Base-by-base conservation (phyloP, 2,797 vertebrate species). In the Semaprochilodus insignis region DNA sequence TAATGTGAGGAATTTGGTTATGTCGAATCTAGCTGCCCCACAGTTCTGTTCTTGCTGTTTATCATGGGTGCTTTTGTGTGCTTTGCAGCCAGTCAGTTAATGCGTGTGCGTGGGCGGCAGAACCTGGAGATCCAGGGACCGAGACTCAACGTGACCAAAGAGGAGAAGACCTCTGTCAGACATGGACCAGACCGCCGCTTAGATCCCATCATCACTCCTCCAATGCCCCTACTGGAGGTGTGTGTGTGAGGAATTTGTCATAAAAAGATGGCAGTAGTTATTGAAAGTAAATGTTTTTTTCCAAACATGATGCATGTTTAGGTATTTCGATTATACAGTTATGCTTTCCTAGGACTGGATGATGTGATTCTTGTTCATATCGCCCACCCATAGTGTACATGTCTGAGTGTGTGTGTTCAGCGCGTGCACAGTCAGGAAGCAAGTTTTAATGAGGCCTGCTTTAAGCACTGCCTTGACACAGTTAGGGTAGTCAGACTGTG, bases 201-300 rank as follows among this genome's bases (percentile, higher is more conserved):
- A 80, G 95, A 98, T 89, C 97, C 97, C 19, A 93, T 98, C 84
- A 95, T 99, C 88, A 95, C 96, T 1, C 95, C 96, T 23, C 95
- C 97, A 77, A 99, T 99, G 97, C 97, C 98, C 82, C 93, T 99
- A n/a, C 90, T 99, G 84, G 98, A 99, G 97, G 98, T 99, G 92
- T 71, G 87, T 84, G 31, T 63, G 15, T 31, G 4, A 44, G 4
- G 44, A 1, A 4, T 44, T 7, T 44, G 44, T 44, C 1, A 44
- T 44, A 44, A 44, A 7, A 16, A 16, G 36, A 3, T 21, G 1
- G 6, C 36, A 40, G 4, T 44, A 36, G 44, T n/a, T 21, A 4
- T 36, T 6, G n/a, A 60, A 60, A 60, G n/a, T 8, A 13, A 60
- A 23, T 1, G n/a, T 60, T 60, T 60, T n/a, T n/a, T 57, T 5